Base-by-base conservation (phyloP, 2,888 invertebrate species). In the Gymnoscelis rufifasciata region DNA sequence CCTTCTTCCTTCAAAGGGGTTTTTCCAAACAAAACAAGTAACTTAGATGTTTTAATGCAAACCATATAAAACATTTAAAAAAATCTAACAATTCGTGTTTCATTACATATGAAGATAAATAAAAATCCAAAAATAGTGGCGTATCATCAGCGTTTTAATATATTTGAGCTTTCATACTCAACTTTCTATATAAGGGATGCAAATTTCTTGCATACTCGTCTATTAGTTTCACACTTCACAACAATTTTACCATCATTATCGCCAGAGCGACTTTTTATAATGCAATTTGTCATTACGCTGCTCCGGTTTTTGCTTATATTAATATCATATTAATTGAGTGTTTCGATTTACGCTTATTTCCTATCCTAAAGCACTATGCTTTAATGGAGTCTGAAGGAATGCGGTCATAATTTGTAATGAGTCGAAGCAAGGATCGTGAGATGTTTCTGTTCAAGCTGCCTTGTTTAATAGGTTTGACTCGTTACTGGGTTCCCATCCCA, bases 331-430 rank as follows among this genome's bases (percentile, higher is more conserved):
- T 82, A 83, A 83, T 80, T 78, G 74, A 51, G 56, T 47, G 38
- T 12, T 66, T 55, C 52, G 57, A 60, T 62, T 63, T 55, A 46
- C 64, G 60, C 66, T 68, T 62, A 71, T 77, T 77, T 71, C 67
- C 68, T 71, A 66, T 66, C 64, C 54, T n/a, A n/a, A n/a, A n/a
- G n/a, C n/a, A 67, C 65, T 60, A 64, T 64, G 71, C 62, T 67
- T 71, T 78, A 76, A 79, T 75, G 71, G 64, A 68, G 66, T 60
- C 61, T 66, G 76, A 74, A 74, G 80, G 83, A 87, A 87, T 87
- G 87, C 88, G 82, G 74, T 65, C 78, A 86, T 87, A 86, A 88
- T 87, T 86, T 83, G 87, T 87, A 87, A 87, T 87, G 79, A 86
- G 50, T 38, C 42, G 38, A 38, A 50, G 82, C 68, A 64, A 74